Conservation (phyloP, 2,888 invertebrate genomes). For the Acronicta leporina region DNA sequence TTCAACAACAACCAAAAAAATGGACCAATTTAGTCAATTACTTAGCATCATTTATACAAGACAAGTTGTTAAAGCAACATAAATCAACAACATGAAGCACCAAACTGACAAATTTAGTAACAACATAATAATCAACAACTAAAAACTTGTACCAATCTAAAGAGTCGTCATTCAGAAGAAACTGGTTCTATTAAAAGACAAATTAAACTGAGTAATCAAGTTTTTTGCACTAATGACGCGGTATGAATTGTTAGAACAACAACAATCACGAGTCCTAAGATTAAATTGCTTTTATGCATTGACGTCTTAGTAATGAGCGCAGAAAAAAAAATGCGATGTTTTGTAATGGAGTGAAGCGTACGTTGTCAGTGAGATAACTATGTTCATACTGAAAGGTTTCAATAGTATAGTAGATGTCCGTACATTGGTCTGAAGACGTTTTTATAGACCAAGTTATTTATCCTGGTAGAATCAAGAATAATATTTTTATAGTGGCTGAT, state of each 20-base stretch:
- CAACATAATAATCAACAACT: slow-evolving; percentile 26
- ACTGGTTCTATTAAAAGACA: slow-evolving; percentile 17
- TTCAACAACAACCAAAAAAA: background rate
- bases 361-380: background rate
- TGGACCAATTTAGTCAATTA: too few relatives aligned
- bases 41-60: background rate
- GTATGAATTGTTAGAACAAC: slow-evolving; percentile 25
- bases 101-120: slow-evolving; percentile 16
- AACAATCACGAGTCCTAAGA: slow-evolving; percentile 25
- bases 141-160: slow-evolving; percentile 16
- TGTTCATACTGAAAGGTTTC: background rate
- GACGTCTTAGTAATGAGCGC: slow-evolving; percentile 50
- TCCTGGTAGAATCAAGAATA: too few relatives aligned
- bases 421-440: too few relatives aligned
- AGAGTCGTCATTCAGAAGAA: slow-evolving; percentile 4
- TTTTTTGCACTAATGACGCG: slow-evolving; percentile 32
- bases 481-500: too few relatives aligned
- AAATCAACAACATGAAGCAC: slow-evolving; percentile 10
- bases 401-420: too few relatives aligned
- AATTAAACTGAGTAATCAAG: slow-evolving; percentile 22
- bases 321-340: slow-evolving; percentile 36
- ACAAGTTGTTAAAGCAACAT: background rate
- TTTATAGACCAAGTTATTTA: too few relatives aligned
- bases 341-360: slow-evolving; percentile 18
- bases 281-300: slow-evolving; percentile 58